A percentile compares a stretch with the other conserved stretches of the same genome.
Conservation (phyloP, 2,797 vertebrate species). For the Meda fulgida region DNA sequence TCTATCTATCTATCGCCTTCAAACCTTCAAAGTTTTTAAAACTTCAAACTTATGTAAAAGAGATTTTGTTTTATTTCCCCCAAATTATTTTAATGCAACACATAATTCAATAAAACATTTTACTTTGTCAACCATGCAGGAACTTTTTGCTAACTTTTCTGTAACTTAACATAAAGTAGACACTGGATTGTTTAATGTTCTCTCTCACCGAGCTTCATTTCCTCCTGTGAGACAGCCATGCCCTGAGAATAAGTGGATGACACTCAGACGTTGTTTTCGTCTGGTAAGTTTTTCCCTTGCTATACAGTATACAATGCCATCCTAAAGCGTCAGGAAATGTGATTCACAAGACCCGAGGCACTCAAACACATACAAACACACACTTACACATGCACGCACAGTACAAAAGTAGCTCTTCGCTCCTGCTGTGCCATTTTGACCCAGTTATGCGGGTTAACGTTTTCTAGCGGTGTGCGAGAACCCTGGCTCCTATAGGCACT, state of each 20-base stretch:
- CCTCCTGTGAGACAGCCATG: conserved; percentile 41
- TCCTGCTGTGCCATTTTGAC: conserved; percentile 74
- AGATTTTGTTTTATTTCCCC: background rate
- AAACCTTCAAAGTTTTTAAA: background rate
- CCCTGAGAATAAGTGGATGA: conserved; percentile 41
- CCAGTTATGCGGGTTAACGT: conserved; percentile 78
- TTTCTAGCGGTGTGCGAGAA: conserved; percentile 75
- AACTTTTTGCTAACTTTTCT: background rate
- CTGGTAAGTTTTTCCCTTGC: conserved; percentile 58
- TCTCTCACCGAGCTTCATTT: conserved; percentile 12
- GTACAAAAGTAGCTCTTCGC: conserved; percentile 61
- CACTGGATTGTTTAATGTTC: background rate
- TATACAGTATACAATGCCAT: conserved; percentile 73
- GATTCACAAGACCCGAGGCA: conserved; percentile 73
- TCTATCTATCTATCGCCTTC: too few species aligned
- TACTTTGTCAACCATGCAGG: background rate
- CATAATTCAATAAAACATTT: background rate
- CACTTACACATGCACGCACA: conserved; percentile 61
- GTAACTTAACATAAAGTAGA: conserved; percentile 17
- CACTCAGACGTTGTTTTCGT: conserved; percentile 52
- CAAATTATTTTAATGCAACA: background rate
- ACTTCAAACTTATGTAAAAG: background rate
- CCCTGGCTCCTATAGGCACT: conserved; percentile 77
- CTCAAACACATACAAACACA: conserved; percentile 65
- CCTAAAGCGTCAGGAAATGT: conserved; percentile 65